Base-by-base conservation (phyloP, 2,888 invertebrate species). In the Drosophila parthenogenetica region DNA sequence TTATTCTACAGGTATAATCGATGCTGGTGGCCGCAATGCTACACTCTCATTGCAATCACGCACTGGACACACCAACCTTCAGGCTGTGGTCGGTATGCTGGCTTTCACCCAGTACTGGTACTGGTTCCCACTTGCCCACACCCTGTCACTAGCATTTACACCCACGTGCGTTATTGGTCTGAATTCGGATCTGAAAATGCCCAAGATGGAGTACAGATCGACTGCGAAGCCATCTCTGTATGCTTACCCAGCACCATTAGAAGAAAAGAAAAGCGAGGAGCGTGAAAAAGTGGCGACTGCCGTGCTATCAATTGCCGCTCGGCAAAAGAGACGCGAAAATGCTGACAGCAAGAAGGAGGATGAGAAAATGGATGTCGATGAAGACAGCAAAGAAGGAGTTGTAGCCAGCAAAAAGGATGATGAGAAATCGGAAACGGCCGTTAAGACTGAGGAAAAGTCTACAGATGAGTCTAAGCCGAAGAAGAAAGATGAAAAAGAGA, bases 91-190 rank as follows among this genome's bases (percentile, higher is more conserved):
- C 2, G 99, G 99, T 25, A 96, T 98, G 93, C 93, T 99, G 59
- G 97, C 99, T 0, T 99, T 99, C 92, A 98, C 98, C 0, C 99
- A 99, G 92, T 99, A 99, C 92, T 99, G 99, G 99, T 99, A 99
- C 93, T 99, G 99, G 99, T 99, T 98, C 94, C 99, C 99, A 0
- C 93, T 99, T 78, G 96, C 98, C 0, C 98, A 99, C 92, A 99
- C 99, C 89, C 93, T 99, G 60, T 97, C 98, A 0, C 93, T 99
- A 70, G 98, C 99, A 5, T 99, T 99, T 91, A 97, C 97, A 1
- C 99, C 99, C 1, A 99, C 99, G 2, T 98, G 97, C 89, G 92
- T 99, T 37, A 98, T 99, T 90, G 98, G 96, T 1, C 94, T 99
- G 16, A 99, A 99, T 92, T 95, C 96, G 0, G 97, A 98, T 86